phyloP scores from a whole-genome alignment of 2,113 vertebrate species.

The Hypomesus transpacificus region DNA sequence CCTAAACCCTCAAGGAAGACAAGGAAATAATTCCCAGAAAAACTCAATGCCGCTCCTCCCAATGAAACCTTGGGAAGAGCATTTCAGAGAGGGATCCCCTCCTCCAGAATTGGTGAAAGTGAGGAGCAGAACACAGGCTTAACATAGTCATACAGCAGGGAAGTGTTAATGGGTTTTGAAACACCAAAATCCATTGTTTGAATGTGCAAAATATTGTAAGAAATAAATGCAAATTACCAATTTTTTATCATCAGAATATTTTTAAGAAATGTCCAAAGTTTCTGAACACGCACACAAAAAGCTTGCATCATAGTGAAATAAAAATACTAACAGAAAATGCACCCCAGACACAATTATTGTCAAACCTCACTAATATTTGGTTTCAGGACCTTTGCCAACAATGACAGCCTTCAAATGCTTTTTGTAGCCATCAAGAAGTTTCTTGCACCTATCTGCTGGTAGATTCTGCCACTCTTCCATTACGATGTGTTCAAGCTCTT shows the following conservation, averaged over 20 bases:
- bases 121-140: too few relatives aligned
- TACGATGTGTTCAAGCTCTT: neutral
- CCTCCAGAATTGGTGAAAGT: too few relatives aligned
- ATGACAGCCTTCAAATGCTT: constrained; percentile 17
- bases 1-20: too few relatives aligned
- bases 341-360: constrained; percentile 12
- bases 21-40: too few relatives aligned
- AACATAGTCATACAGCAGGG: too few relatives aligned
- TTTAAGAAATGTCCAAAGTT: neutral
- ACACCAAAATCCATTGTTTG: too few relatives aligned
- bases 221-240: too few relatives aligned
- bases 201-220: too few relatives aligned
- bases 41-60: too few relatives aligned
- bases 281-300: neutral
- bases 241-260: constrained; percentile 3
- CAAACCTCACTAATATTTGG: constrained; percentile 1
- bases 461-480: constrained; percentile 16
- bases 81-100: too few relatives aligned
- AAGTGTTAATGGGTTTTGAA: too few relatives aligned
- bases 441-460: constrained; percentile 9
- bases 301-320: neutral
- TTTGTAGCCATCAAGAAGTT: neutral
- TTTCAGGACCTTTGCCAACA: constrained; percentile 4
- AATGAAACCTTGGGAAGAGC: too few relatives aligned
- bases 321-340: neutral